Evolutionary conservation across 2,888 invertebrate genomes (phyloP), one percentile per base, ranked within the genome.

Genomic region (Xiphydria camelus): DNA sequence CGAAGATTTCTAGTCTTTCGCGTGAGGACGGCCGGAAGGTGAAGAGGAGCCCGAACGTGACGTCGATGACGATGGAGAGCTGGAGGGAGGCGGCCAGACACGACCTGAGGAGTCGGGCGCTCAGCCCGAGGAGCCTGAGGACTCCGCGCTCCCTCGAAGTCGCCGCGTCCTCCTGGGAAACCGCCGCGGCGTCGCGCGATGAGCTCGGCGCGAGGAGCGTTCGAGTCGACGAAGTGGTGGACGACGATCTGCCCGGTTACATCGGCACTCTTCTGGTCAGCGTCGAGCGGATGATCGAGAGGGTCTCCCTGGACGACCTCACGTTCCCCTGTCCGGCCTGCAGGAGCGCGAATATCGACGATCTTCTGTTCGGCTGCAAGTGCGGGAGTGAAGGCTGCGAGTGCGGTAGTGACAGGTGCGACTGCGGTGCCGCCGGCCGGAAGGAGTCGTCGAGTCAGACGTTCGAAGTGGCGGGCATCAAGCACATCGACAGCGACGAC

Each of bases 401-500:
- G 31, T 71, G 71, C 49, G 25, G 46, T 26, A 46, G 41, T 3
- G 64, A 53, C 22, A 60, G 55, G 36, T 66, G 69, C 20, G 51
- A 57, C 12, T 70, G 70, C 49, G 45, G 59, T 4, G 26, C 54
- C 19, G 48, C 50, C 23, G 36, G n/a, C 3, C 76, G 72, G 51
- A 78, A 78, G 60, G 70, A 73, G 15, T 73, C 76, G 25, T 10
- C 12, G 14, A 14, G 78, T 69, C 77, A 82, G 51, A 81, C 83
- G 73, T 85, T 85, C 70, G 85, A 85, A 69, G 77, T 84, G 61
- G 85, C 83, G 40, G 83, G 83, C 20, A 85, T 86, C 75, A 86
- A 86, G 49, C 86, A 86, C 72, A 86, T 86, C 60, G 86, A 87
- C 74, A 86, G 86, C 69, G 86, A 86, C 63, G 86, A 86, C 61